phyloP scores from a whole-genome alignment of 2,797 vertebrate species.

The Odontamblyopus rebecca region DNA sequence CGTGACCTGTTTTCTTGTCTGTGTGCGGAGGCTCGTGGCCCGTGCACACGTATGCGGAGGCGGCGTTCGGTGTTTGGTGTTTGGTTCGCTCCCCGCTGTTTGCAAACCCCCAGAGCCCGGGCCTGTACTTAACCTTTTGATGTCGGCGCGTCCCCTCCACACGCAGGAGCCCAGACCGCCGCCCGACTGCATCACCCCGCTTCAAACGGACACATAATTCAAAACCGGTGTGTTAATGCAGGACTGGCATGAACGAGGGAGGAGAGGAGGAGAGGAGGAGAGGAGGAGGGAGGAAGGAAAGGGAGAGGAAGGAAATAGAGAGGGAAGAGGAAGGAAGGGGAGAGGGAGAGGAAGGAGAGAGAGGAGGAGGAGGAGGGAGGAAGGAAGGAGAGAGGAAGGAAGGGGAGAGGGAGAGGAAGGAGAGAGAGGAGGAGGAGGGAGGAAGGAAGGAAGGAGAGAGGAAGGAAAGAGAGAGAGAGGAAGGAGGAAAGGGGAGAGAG shows the following conservation, averaged over 20 bases:
- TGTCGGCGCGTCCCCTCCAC: constrained; percentile 25
- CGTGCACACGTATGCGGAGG: too few relatives aligned
- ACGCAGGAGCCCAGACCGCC: constrained; percentile 67
- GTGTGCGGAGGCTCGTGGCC: too few relatives aligned
- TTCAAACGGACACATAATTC: constrained; percentile 79
- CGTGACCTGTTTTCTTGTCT: neutral
- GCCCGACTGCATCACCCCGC: constrained; percentile 71
- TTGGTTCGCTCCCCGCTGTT: constrained; percentile 55
- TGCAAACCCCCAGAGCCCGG: constrained; percentile 64
- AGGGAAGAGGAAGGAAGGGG: too few relatives aligned
- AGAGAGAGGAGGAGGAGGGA: neutral
- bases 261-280: constrained; percentile 18
- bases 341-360: too few relatives aligned
- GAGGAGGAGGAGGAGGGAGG: constrained; percentile 22
- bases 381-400: constrained; percentile 32
- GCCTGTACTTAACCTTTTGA: constrained; percentile 76
- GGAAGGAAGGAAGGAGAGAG: neutral
- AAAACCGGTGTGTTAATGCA: constrained; percentile 80
- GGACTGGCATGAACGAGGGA: constrained; percentile 73
- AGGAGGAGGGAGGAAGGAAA: neutral
- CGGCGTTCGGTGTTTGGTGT: too few relatives aligned
- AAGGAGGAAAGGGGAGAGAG: neutral
- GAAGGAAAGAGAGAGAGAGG: neutral
- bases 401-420: neutral
- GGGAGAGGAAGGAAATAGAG: too few relatives aligned